Evolutionary conservation across 1,140 invertebrate genomes (phyloP).

Genomic region (Zaprionus davidi): DNA sequence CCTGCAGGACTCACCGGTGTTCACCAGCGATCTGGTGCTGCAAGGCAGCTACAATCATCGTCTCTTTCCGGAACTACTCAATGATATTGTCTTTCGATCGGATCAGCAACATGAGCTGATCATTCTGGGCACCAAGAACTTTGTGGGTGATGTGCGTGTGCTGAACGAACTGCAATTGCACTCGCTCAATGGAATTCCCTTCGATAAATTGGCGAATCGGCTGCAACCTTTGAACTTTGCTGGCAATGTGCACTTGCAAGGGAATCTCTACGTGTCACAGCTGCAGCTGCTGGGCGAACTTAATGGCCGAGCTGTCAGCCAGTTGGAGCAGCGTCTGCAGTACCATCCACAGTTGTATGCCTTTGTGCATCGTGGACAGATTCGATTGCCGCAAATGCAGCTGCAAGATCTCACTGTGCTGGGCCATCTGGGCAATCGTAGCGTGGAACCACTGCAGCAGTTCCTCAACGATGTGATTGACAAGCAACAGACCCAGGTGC

Average conservation of each 20-base stretch:
- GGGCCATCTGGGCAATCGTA: slow-evolving; percentile 58
- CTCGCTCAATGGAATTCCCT: slow-evolving; percentile 66
- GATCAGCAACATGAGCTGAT: slow-evolving; percentile 22
- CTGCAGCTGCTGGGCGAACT: slow-evolving; percentile 47
- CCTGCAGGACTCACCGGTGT: slow-evolving; percentile 44
- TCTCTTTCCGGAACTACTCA: slow-evolving; percentile 57
- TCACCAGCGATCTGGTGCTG: slow-evolving; percentile 54
- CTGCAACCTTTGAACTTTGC: slow-evolving; percentile 28
- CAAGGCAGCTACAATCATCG: slow-evolving; percentile 63
- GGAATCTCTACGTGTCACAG: slow-evolving; percentile 45
- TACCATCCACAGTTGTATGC: slow-evolving; percentile 35
- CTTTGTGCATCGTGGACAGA: slow-evolving; percentile 53
- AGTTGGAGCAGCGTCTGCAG: slow-evolving; percentile 39
- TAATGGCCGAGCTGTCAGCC: slow-evolving; percentile 20
- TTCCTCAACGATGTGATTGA: slow-evolving; percentile 66
- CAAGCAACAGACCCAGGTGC: slow-evolving; percentile 31
- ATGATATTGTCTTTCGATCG: slow-evolving; percentile 63
- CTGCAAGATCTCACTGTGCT: slow-evolving; percentile 56
- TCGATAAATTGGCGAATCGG: slow-evolving; percentile 58
- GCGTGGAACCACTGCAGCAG: slow-evolving; percentile 30
- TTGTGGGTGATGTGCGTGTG: slow-evolving; percentile 37
- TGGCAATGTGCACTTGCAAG: slow-evolving; percentile 54
- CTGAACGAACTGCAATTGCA: slow-evolving; percentile 36
- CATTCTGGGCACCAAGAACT: slow-evolving; percentile 70
- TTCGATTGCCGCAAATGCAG: slow-evolving; percentile 19